Percentiles rank a stretch among this genome's conserved stretches.
Evolutionary conservation across 1,140 invertebrate species (phyloP).

Genomic region (Aphidius gifuensis): DNA sequence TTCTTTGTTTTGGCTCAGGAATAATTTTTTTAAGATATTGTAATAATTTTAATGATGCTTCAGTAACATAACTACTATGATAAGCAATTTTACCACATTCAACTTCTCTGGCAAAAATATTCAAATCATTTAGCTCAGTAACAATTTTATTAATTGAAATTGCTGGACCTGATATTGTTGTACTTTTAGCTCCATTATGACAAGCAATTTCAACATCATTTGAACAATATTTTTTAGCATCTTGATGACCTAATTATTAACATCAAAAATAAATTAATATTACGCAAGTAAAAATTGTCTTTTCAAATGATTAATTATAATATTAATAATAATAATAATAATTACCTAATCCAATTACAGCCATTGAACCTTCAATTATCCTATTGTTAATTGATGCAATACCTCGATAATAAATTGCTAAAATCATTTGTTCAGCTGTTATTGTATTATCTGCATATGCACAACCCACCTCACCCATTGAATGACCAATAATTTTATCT

Average conservation of each 20-base stretch:
- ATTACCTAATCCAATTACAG: too few relatives aligned
- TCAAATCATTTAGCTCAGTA: slow-evolving; percentile 57
- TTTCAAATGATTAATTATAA: too few relatives aligned
- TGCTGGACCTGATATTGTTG: slow-evolving; percentile 69
- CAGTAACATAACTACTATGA: slow-evolving; percentile 61
- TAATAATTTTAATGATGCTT: slow-evolving; percentile 66
- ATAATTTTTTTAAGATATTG: slow-evolving; percentile 71
- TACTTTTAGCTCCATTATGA: slow-evolving; percentile 67
- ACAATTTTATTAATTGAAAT: slow-evolving; percentile 51
- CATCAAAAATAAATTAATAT: too few relatives aligned
- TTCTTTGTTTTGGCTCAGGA: slow-evolving; percentile 66
- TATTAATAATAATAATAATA: too few relatives aligned
- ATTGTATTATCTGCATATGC: slow-evolving; percentile 81
- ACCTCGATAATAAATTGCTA: slow-evolving; percentile 77
- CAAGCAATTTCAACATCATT: slow-evolving; percentile 66
- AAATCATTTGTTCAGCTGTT: slow-evolving; percentile 75
- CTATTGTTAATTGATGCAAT: slow-evolving; percentile 65
- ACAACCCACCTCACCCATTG: slow-evolving; percentile 75
- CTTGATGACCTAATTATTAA: slow-evolving; percentile 20
- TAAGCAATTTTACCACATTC: slow-evolving; percentile 69
- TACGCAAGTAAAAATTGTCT: too few relatives aligned
- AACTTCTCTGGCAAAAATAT: slow-evolving; percentile 74
- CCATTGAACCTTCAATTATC: slow-evolving; percentile 56
- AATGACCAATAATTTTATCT: slow-evolving; percentile 79
- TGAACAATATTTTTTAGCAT: slow-evolving; percentile 29